Conservation (phyloP, 2,888 invertebrate genomes). For the Galeruca laticollis region DNA sequence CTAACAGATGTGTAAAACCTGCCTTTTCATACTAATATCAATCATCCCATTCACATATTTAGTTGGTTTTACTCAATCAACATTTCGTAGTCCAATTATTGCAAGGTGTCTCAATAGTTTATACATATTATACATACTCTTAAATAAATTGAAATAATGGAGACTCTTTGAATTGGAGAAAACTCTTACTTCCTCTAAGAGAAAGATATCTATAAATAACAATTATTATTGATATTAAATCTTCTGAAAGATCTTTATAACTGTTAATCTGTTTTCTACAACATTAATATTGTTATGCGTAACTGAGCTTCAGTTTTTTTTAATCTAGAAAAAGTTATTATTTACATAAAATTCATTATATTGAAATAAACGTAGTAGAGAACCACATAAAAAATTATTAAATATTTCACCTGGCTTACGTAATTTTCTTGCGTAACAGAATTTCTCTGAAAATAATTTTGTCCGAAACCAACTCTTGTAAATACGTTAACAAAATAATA, state of each 20-base stretch:
- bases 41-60: too few species aligned
- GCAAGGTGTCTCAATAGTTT: too few species aligned
- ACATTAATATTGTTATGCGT: neutral
- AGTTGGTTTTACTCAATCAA: too few species aligned
- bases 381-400: neutral
- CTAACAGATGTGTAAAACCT: too few species aligned
- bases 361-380: neutral
- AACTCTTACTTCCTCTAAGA: neutral
- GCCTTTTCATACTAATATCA: too few species aligned
- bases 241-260: neutral
- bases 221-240: slow-evolving; percentile 3
- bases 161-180: slow-evolving; percentile 21
- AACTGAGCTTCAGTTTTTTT: neutral
- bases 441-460: neutral
- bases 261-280: neutral
- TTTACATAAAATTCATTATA: neutral
- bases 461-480: slow-evolving; percentile 8
- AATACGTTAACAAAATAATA: slow-evolving; percentile 8
- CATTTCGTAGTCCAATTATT: too few species aligned
- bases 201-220: slow-evolving; percentile 1
- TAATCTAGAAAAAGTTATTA: neutral
- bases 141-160: too few species aligned
- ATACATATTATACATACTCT: too few species aligned
- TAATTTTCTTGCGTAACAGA: neutral
- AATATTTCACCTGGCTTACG: too few species aligned